Evolutionary conservation across 2,113 vertebrate species (phyloP), one percentile per base, ranked within the genome.

Genomic region (Noctilio leporinus): DNA sequence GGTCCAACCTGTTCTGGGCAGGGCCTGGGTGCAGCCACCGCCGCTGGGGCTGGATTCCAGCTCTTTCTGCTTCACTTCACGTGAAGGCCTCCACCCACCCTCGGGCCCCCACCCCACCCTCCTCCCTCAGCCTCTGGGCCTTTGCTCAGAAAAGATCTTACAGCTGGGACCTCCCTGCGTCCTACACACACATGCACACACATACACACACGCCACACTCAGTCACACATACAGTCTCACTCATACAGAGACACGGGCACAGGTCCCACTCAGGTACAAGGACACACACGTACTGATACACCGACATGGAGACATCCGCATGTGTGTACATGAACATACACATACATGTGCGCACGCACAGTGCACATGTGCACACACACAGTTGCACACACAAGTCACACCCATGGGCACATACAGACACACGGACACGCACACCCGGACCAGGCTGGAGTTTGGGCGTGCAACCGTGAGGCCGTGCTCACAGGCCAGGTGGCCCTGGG

Each of bases 1-100:
- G 93, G 94, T 92, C 12, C 30, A 84, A 88, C 96, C 96, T 95
- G 97, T 95, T 97, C 88, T 91, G 89, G 96, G 95, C 94, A 72
- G 95, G 94, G 92, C 93, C 3, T 33, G 45, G 1, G 33, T 7
- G 11, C 51, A 1, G 20, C 80, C 0, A 53, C 81, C 82, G 3
- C 77, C 86, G 2, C 77, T 0, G 24, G 94, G 94, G 81, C 17
- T 91, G 94, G 94, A 92, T 97, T 87, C 91, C 94, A 85, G 93
- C 93, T 55, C 43, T 82, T 73, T 83, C 86, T 91, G 93, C 87
- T 51, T 51, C 3, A 11, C 76, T 96, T 69, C 94, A 72, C 33
- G 85, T 38, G 86, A 77, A 45, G 30, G 10, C 88, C 47, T 9
- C 43, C 45, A 0, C 89, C 86, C 57, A 12, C 77, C 83, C 45